Evolutionary conservation across 2,113 vertebrate genomes (phyloP).

Genomic region (Nicator chloris): DNA sequence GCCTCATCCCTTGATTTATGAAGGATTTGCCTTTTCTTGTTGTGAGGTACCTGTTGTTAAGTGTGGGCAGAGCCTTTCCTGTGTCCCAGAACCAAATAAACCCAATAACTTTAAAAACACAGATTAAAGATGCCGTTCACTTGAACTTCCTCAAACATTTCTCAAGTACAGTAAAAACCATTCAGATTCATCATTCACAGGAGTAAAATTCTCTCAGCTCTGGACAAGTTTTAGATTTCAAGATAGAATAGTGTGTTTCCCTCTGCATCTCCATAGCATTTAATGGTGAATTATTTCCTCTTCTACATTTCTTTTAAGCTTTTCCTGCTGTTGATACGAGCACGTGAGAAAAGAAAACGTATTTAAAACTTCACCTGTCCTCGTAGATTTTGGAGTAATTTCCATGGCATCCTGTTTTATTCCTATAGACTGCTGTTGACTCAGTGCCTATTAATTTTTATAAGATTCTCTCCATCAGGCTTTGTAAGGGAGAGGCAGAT

Average conservation of each 20-base stretch:
- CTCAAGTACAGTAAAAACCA: neutral
- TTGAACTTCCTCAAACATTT: neutral
- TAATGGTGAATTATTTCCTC: neutral
- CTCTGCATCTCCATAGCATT: neutral
- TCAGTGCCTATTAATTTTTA: constrained; percentile 38
- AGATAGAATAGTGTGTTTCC: neutral
- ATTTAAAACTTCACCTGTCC: neutral
- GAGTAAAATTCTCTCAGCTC: neutral
- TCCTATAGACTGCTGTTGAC: neutral
- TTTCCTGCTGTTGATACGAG: neutral
- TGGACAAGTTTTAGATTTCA: neutral
- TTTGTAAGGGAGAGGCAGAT: neutral
- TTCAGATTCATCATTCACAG: neutral
- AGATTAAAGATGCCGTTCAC: neutral
- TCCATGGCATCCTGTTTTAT: neutral
- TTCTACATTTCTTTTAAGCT: neutral
- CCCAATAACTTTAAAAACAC: neutral
- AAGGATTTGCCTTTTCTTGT: neutral
- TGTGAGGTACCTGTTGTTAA: neutral
- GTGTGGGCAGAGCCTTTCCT: neutral
- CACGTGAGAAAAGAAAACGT: neutral
- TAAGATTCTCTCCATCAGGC: neutral
- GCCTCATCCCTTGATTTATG: too few species aligned
- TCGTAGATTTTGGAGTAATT: neutral
- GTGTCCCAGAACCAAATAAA: neutral